Base-by-base conservation (phyloP, 2,797 vertebrate genomes). In the Spondyliosoma cantharus region DNA sequence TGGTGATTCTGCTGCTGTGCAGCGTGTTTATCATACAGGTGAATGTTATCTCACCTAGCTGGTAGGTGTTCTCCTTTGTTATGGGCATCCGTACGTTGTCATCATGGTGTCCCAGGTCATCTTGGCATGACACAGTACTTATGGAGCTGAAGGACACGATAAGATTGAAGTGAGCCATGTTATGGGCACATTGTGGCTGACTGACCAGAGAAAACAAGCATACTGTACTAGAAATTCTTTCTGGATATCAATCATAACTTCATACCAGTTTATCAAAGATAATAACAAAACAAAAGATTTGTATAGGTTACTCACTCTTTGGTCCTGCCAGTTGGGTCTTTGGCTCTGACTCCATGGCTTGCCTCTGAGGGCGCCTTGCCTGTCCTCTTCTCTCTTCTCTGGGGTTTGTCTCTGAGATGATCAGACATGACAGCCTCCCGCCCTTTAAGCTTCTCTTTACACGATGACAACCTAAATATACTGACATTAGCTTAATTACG, bases 21-120 rank as follows among this genome's bases (percentile, higher is more conserved):
- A 46, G 27, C 25, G 48, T 22, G 32, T 74, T 42, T 49, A 17
- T 20, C 7, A 32, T 11, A 5, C 27, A 56, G 45, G 29, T 54
- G 49, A 68, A 20, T 3, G 24, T 78, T 52, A 42, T 54, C 89
- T 93, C 76, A 96, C 95, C 93, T 52, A 92, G 48, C 76, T 95
- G 96, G 70, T 96, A 97, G 7, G 96, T 96, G 89, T 97, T 97
- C 85, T 96, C 96, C 94, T 94, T 84, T 19, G 91, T 93, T 43
- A 92, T 64, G 1, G 78, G 43, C 32, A 92, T 86, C 7, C 81
- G 87, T 50, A 87, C 73, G 22, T 86, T 84, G 59, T 96, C 95
- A 1, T 96, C 96, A 20, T 87, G 93, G 57, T 94, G 95, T 45
- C 93, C 93, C 0, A 93, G 92, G 48, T 97, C 96, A 67, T 97